Evolutionary conservation across 1,140 invertebrate species (phyloP), one percentile per base, ranked within the genome.

Genomic region (Drosophila kepulauana): DNA sequence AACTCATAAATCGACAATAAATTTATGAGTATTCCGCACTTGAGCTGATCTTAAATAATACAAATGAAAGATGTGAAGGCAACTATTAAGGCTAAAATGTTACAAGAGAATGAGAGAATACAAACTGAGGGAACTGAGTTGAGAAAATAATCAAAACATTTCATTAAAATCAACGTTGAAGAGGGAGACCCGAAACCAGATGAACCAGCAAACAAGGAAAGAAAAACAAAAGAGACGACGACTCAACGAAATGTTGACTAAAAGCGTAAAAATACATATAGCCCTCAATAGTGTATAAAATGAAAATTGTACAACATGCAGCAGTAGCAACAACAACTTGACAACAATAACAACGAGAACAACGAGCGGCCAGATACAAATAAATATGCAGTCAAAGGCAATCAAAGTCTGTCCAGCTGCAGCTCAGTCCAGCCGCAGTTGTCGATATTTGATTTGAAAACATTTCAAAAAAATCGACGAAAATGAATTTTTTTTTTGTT

Each of bases 361-460:
- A 68, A 25, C 8, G 61, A 33, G 35, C 30, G 56, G 51, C 58
- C 28, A 49, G 59, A 48, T 81, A 75, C 81, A 85, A 85, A 85
- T 85, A 85, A 85, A 85, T 86, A 86, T 80, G 74, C 81, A 81
- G 81, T 81, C 81, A 85, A 85, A 85, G 82, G 81, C 81, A 85
- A 85, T 85, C 81, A 85, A 85, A 66, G 74, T 78, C 75, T 77
- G 74, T 64, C 57, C 52, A 13, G 62, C 46, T 58, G 57, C 28
- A 38, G 45, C 45, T 28, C 48, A 11, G 62, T 64, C 51, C 74
- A 41, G 69, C 68, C 78, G 52, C 78, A 71, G 84, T 84, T 85
- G 79, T 79, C 81, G 78, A 85, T 85, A 85, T 85, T 85, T 85
- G 81, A 85, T 85, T 85, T 85, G 82, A 86, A 85, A 85, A 85